Conservation (phyloP, 2,113 vertebrate species). For the Rynchops niger region DNA sequence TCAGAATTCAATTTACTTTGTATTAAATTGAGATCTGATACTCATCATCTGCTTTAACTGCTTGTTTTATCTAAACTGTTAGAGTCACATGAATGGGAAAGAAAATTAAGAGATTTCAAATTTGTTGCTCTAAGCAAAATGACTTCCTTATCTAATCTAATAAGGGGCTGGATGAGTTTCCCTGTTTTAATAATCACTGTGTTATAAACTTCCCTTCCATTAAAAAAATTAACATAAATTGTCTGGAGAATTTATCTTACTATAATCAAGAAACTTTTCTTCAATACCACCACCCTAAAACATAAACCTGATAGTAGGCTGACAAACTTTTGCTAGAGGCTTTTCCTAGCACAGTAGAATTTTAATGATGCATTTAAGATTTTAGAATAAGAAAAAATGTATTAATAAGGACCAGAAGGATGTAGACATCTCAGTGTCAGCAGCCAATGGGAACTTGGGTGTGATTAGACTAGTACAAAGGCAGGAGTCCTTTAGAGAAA, state of each 20-base stretch:
- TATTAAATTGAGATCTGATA: conserved; percentile 76
- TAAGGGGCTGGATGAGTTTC: conserved; percentile 75
- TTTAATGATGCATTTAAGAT: background rate
- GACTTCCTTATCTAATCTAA: conserved; percentile 81
- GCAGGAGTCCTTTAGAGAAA: background rate
- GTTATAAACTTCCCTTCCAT: conserved; percentile 73
- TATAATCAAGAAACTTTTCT: conserved; percentile 68
- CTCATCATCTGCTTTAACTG: conserved; percentile 72
- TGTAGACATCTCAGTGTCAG: background rate
- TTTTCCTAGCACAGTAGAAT: background rate
- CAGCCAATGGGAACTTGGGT: background rate
- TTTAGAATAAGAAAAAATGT: background rate
- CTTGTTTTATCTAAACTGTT: conserved; percentile 79
- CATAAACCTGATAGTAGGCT: background rate
- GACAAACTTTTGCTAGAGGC: background rate
- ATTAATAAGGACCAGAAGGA: background rate
- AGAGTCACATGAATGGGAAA: conserved; percentile 70
- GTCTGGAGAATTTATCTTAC: conserved; percentile 67
- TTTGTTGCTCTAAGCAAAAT: conserved; percentile 82
- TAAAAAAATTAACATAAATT: conserved; percentile 77
- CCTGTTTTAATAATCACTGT: conserved; percentile 77
- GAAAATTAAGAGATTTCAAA: conserved; percentile 82
- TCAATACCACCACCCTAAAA: conserved; percentile 42
- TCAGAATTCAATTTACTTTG: conserved; percentile 79
- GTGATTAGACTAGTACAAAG: background rate